These are phyloP conservation scores for Charanyca ferruginea DNA, from an alignment of 2,888 invertebrate species.

Conservation along the genomic window DNA sequence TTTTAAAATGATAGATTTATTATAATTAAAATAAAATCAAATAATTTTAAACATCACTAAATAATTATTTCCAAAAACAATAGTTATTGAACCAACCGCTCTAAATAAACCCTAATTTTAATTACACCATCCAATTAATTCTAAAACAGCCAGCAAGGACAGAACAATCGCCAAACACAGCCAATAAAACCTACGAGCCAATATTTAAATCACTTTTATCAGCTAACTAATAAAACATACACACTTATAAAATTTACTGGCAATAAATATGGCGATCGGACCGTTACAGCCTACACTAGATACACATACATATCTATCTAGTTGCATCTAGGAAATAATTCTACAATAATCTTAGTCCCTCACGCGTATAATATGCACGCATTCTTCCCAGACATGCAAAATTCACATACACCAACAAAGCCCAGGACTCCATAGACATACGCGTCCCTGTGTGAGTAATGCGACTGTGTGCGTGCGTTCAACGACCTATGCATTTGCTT, in stretches of 20 bases:
- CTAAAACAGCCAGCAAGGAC: conserved; percentile 48
- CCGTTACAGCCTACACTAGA: conserved; percentile 78
- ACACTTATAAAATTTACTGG: conserved; percentile 85
- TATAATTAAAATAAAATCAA: conserved; percentile 11
- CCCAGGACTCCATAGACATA: conserved; percentile 70
- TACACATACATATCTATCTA: conserved; percentile 70
- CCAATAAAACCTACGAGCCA: conserved; percentile 66
- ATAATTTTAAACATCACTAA: not conserved
- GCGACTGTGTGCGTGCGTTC: conserved; percentile 82
- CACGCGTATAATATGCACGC: conserved; percentile 86
- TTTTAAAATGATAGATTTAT: not conserved
- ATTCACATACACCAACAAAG: conserved; percentile 82
- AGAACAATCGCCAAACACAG: conserved; percentile 61
- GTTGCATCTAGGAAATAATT: conserved; percentile 89
- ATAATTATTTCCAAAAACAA: not conserved
- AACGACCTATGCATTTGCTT: conserved; percentile 90
- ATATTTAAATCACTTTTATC: conserved; percentile 81
- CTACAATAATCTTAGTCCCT: conserved; percentile 89
- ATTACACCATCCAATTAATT: conserved; percentile 43
- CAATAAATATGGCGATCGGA: conserved; percentile 83
- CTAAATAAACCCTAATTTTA: conserved; percentile 2
- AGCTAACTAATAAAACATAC: conserved; percentile 79
- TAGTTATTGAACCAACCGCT: not conserved
- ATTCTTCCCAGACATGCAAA: conserved; percentile 91
- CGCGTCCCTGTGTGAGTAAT: conserved; percentile 72